Evolutionary conservation across 2,113 vertebrate genomes (phyloP), one percentile per base, ranked within the genome.

Genomic region (Cacatua alba): DNA sequence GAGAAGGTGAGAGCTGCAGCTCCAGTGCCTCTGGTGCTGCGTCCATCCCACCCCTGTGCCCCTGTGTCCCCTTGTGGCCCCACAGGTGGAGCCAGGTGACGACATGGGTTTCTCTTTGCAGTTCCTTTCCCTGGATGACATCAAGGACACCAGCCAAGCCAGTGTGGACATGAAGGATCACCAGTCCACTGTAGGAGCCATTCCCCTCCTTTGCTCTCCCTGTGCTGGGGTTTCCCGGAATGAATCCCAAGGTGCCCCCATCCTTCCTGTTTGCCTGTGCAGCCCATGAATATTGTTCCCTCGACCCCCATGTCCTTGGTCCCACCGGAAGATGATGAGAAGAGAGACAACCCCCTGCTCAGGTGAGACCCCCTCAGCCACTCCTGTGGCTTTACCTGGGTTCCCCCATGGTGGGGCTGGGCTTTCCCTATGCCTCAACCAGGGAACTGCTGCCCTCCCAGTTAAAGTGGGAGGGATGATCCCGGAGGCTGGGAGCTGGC

Each of bases 271-370:
- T 48, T 88, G 8, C 39, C 59, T 35, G 37, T 10, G 64, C 89
- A 99, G 99, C 72, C 75, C 0, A 96, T 98, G 31, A 74, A 51
- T 5, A 85, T 99, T 13, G 35, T 97, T 9, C 98, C 98, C 55
- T 97, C 99, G 43, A 98, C 98, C 33, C 99, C 99, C 0, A 98
- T 98, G 96, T 97, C 98, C 74, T 97, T 99, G 86, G 98, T 99
- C 39, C 97, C 98, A 17, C 98, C 96, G 0, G 98, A 99, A 4
- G 98, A 98, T 3, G 19, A 53, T 1, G 99, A 99, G 88, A 99
- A 99, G 95, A 98, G 96, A 35, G 98, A 95, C 24, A 97, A 97
- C 19, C 99, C 98, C 3, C 97, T 99, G 29, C 96, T 99, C 93
- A 99, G 99, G 99, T 99, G 85, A 18, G 26, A 57, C 26, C 24